Base-by-base conservation (phyloP, 2,888 invertebrate genomes). In the Diplolepis rosae region DNA sequence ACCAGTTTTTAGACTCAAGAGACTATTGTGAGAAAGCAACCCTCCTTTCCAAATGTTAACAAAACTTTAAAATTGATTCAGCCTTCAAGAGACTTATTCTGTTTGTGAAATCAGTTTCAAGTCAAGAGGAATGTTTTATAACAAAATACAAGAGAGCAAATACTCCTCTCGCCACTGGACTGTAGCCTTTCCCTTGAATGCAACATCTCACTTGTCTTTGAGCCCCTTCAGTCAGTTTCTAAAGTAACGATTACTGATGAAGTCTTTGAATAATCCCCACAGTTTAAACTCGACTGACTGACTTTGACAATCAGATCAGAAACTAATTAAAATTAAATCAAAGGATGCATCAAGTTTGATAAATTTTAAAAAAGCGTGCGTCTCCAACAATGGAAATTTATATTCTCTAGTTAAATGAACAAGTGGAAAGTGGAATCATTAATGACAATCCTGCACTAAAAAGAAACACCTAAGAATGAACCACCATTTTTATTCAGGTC, bases 271-370 rank as follows among this genome's bases (percentile, higher is more conserved):
- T 56, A 13, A 61, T 22, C 13, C n/a, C 22, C 24, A 2, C 24
- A 61, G n/a, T 24, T 24, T 35, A 35, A 39, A 35, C 22, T 39
- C 13, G 18, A 39, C 6, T 6, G 11, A 35, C 13, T 24, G 13
- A 13, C 24, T 61, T 24, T 39, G n/a, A 39, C 35, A 39, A 61
- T 15, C 35, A 13, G 24, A 61, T 61, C 35, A 61, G n/a, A 61
- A 61, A 61, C 35, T 61, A 61, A 61, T 61, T 61, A 61, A 61
- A 61, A 61, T 22, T 35, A 7, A 61, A 61, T 61, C 35, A 61
- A 39, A 22, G 22, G 13, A n/a, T 32, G 22, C 35, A 22, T 32
- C 56, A 61, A 13, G 9, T 24, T 61, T 13, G 35, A 0, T 5
- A 35, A 35, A 61, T 13, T n/a, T 18, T 22, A 35, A 61, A 35